Conservation (phyloP, 2,888 invertebrate genomes). For the Oasisia sp. region DNA sequence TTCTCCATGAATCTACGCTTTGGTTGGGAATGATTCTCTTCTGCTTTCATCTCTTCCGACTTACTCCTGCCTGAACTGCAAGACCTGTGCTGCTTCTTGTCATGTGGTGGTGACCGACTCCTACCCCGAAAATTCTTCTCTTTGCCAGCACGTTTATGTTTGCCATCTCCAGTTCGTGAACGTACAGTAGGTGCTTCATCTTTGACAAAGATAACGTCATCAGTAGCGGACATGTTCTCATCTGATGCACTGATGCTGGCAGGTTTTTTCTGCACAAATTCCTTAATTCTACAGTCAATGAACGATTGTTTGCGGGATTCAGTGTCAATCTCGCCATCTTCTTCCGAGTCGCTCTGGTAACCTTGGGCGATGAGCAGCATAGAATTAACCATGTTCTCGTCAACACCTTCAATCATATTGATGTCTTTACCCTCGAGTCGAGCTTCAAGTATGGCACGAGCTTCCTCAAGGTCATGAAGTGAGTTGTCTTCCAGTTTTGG, state of each 20-base stretch:
- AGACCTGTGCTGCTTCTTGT: neutral
- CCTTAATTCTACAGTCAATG: conserved; percentile 35
- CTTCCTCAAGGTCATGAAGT: conserved; percentile 62
- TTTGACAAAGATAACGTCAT: neutral
- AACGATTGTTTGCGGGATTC: conserved; percentile 39
- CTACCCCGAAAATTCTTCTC: neutral
- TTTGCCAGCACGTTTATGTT: neutral
- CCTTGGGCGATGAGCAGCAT: conserved; percentile 56
- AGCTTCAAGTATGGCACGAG: conserved; percentile 61
- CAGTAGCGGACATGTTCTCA: neutral
- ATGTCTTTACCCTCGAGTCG: conserved; percentile 53
- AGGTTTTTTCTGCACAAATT: conserved; percentile 26
- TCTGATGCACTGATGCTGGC: neutral
- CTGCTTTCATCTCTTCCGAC: neutral
- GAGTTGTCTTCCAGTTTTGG: neutral
- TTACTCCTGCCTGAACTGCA: neutral
- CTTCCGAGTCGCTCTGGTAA: conserved; percentile 57
- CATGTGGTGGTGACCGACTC: neutral
- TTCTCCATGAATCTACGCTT: conserved; percentile 13
- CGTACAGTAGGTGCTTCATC: neutral
- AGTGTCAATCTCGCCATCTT: conserved; percentile 62
- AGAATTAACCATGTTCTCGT: conserved; percentile 43
- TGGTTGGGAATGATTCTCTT: conserved; percentile 6
- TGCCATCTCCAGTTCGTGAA: neutral
- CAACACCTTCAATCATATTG: conserved; percentile 31